Evolutionary conservation across 2,888 invertebrate genomes (phyloP).

Genomic region (Papilio elwesi): DNA sequence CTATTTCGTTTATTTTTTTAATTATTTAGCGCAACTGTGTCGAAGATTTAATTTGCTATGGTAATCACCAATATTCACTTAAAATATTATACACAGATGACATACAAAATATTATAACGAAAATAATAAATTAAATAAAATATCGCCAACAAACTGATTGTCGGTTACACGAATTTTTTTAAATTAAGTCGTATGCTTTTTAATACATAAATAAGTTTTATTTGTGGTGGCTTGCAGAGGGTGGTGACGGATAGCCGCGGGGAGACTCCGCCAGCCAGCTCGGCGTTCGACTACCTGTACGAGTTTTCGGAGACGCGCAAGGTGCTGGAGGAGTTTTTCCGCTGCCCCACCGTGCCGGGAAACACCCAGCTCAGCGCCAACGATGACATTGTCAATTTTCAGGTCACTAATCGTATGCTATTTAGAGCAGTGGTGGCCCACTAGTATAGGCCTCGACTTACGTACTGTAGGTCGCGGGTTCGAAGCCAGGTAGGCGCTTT

Average conservation of each 20-base stretch:
- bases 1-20: no score
- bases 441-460: no score
- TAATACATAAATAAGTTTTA: background rate
- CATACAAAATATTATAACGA: no score
- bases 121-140: no score
- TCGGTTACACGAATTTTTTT: no score
- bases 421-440: no score
- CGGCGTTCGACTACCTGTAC: conserved; percentile 94
- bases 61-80: background rate
- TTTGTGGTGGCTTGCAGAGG: conserved; percentile 62
- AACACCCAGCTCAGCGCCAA: conserved; percentile 62
- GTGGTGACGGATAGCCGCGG: conserved; percentile 78
- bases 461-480: no score
- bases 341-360: conserved; percentile 86
- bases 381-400: conserved; percentile 78
- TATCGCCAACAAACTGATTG: no score
- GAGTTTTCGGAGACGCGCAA: conserved; percentile 97
- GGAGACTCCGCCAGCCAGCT: conserved; percentile 72
- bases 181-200: no score
- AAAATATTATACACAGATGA: background rate
- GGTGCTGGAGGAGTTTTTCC: conserved; percentile 96
- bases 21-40: no score
- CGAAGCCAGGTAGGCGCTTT: no score
- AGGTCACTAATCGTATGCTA: conserved; percentile 55
- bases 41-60: no score